Conservation (phyloP, 2,113 vertebrate species). For the Arothron firmamentum region DNA sequence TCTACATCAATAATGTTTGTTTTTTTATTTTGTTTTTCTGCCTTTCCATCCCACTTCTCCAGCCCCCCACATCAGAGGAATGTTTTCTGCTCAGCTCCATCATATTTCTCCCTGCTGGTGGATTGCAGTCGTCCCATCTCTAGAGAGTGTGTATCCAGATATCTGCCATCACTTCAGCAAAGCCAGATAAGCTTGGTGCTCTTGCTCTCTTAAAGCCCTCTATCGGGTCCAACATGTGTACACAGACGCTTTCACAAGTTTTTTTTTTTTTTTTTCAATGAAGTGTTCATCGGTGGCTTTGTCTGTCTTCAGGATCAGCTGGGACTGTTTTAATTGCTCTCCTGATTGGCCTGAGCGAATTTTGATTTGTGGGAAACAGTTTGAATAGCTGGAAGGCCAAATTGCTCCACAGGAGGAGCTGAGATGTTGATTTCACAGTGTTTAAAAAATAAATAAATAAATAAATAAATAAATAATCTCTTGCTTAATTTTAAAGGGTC, state of each 20-base stretch:
- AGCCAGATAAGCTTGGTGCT: slow-evolving; percentile 57
- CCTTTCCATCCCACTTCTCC: slow-evolving; percentile 33
- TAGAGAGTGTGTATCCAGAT: slow-evolving; percentile 40
- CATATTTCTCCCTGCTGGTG: slow-evolving; percentile 54
- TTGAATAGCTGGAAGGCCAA: slow-evolving; percentile 4
- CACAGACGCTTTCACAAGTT: not conserved
- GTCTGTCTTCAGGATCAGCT: slow-evolving; percentile 1
- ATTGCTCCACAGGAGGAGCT: not conserved
- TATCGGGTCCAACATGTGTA: slow-evolving; percentile 41
- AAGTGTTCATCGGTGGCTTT: not conserved
- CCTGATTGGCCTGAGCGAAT: no score
- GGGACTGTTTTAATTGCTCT: slow-evolving; percentile 21
- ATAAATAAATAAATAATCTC: no score
- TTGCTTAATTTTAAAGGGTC: no score
- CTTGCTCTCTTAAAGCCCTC: slow-evolving; percentile 56
- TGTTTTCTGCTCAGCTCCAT: slow-evolving; percentile 50
- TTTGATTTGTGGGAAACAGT: no score
- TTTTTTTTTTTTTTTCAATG: not conserved
- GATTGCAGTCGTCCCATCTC: slow-evolving; percentile 63
- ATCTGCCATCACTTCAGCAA: slow-evolving; percentile 43
- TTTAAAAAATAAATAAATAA: no score
- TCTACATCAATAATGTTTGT: slow-evolving; percentile 12
- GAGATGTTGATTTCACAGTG: not conserved
- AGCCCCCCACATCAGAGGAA: slow-evolving; percentile 4
- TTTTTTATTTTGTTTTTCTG: no score